Percentiles rank a stretch among this genome's conserved stretches.
Evolutionary conservation across 2,797 vertebrate genomes (phyloP).

Genomic region (Gymnothorax javanicus): DNA sequence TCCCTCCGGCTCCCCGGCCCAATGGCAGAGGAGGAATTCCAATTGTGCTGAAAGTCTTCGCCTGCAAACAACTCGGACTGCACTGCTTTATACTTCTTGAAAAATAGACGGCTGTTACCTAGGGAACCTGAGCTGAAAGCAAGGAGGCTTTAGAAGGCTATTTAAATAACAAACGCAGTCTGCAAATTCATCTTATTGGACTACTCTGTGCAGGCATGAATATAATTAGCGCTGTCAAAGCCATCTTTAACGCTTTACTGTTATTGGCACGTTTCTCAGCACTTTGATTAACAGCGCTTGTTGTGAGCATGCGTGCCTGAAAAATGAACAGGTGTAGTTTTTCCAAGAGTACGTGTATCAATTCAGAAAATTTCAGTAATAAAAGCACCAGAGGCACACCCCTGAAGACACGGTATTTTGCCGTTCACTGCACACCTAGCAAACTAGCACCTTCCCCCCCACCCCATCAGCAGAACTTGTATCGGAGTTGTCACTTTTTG

Average conservation of each 20-base stretch:
- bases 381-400: slow-evolving; percentile 12
- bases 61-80: slow-evolving; percentile 45
- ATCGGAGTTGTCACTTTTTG: not conserved
- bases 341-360: slow-evolving; percentile 20
- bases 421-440: not conserved
- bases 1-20: slow-evolving; percentile 6
- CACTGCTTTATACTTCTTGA: slow-evolving; percentile 50
- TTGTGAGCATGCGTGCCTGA: slow-evolving; percentile 4
- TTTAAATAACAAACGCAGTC: slow-evolving; percentile 51
- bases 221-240: slow-evolving; percentile 24
- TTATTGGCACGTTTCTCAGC: slow-evolving; percentile 14
- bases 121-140: slow-evolving; percentile 52
- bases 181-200: slow-evolving; percentile 38
- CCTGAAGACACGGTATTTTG: not conserved
- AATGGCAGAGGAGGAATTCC: slow-evolving; percentile 22
- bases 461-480: not conserved
- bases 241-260: slow-evolving; percentile 17
- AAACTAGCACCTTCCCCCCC: not conserved
- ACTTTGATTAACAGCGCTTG: slow-evolving; percentile 21
- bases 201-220: slow-evolving; percentile 10
- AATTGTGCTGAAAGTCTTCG: slow-evolving; percentile 12
- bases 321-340: slow-evolving; percentile 17
- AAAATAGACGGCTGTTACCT: slow-evolving; percentile 58
- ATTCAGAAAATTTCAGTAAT: slow-evolving; percentile 21
- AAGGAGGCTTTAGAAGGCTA: slow-evolving; percentile 49